phyloP scores from a whole-genome alignment of 2,888 invertebrate genomes.

The Diarsia mendica region DNA sequence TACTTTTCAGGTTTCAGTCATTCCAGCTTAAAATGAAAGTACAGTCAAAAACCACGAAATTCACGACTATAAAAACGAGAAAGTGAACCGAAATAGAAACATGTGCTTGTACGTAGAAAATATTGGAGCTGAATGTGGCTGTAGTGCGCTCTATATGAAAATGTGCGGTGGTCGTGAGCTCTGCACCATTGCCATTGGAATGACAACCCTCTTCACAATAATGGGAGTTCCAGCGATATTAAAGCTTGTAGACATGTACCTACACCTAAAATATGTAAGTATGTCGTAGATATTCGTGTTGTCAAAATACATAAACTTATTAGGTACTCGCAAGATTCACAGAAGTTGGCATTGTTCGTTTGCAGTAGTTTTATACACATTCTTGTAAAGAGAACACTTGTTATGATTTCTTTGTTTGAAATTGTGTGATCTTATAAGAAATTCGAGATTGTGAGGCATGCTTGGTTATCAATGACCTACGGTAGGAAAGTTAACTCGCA shows the following conservation, averaged over 20 bases:
- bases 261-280: conserved; percentile 40
- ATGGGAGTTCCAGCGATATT: conserved; percentile 38
- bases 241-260: conserved; percentile 41
- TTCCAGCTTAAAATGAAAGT: not conserved
- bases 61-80: not conserved
- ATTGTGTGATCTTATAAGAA: conserved; percentile 29
- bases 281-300: conserved; percentile 27
- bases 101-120: not conserved
- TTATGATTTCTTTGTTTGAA: conserved; percentile 40
- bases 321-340: conserved; percentile 29
- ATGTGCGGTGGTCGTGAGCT: conserved; percentile 31
- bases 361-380: conserved; percentile 47
- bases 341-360: conserved; percentile 50
- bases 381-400: conserved; percentile 40
- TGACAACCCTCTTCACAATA: conserved; percentile 45
- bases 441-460: conserved; percentile 24
- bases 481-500: not conserved
- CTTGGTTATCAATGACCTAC: not conserved
- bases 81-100: not conserved
- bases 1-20: not conserved
- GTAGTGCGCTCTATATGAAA: conserved; percentile 34
- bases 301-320: conserved; percentile 29
- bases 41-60: not conserved
- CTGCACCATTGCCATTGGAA: conserved; percentile 17
- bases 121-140: not conserved